Evolutionary conservation across 2,113 vertebrate species (phyloP).

Genomic region (Narcine bancroftii): DNA sequence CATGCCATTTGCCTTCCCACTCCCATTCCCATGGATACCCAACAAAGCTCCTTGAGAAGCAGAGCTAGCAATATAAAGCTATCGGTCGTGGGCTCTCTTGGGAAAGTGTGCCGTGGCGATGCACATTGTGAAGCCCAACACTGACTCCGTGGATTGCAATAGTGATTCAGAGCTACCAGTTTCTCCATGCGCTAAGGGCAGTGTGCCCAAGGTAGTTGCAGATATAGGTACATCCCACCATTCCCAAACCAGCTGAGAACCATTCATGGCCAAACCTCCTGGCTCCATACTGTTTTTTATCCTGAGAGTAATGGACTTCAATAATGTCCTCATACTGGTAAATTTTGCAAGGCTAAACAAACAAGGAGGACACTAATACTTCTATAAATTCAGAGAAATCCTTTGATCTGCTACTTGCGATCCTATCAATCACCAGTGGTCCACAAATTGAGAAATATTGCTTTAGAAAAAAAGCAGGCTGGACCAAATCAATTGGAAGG

Average conservation of each 20-base stretch:
- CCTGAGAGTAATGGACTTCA: background rate
- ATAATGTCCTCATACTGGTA: background rate
- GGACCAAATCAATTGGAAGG: too few relatives aligned
- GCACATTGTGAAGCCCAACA: background rate
- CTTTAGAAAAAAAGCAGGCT: too few relatives aligned
- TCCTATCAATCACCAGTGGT: too few relatives aligned
- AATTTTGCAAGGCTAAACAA: too few relatives aligned
- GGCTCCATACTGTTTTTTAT: background rate
- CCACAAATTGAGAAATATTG: too few relatives aligned
- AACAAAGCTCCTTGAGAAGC: background rate
- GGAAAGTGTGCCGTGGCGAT: background rate
- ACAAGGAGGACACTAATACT: too few relatives aligned
- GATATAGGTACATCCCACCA: background rate
- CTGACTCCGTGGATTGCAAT: background rate
- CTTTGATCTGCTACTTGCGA: too few relatives aligned
- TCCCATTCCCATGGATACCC: conserved; percentile 6
- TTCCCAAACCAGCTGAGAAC: background rate
- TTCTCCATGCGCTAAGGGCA: background rate
- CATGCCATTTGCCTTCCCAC: background rate
- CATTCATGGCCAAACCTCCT: background rate
- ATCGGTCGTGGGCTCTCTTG: background rate
- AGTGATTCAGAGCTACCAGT: background rate
- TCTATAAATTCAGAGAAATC: too few relatives aligned
- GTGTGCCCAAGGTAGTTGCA: background rate
- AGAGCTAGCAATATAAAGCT: background rate